Evolutionary conservation across 2,113 vertebrate genomes (phyloP), one percentile per base, ranked within the genome.

Genomic region (Sardina pilchardus): DNA sequence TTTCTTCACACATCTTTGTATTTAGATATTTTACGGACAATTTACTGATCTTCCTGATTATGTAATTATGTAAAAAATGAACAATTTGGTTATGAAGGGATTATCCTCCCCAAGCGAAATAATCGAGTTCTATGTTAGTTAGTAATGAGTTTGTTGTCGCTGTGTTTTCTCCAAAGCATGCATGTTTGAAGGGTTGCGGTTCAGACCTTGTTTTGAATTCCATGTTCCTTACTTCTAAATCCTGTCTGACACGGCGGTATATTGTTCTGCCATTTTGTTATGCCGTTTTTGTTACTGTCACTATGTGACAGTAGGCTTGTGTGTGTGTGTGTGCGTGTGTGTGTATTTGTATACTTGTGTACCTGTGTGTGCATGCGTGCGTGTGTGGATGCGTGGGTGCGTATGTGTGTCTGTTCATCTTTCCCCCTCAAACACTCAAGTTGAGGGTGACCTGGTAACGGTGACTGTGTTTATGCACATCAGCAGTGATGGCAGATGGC

Each of bases 381-480:
- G 67, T 75, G 67, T 75, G 67, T 75, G 67, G 36, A 30, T 75
- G 71, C 16, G 26, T 75, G 10, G 3, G 30, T 78, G 71, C 39
- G 30, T 78, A 34, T 78, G 71, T 36, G 10, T 78, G 34, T 78
- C 19, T 78, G 71, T 17, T 3, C 43, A 83, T 48, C 12, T 17
- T 17, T 17, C 10, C 17, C 48, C 0, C 4, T 4, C 67, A 75
- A 24, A 30, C 59, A 47, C 42, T 44, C 81, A 78, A 84, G 84
- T 84, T 88, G 34, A 86, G 43, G 81, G 85, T 90, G 88, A 87
- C 88, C 88, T 88, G 81, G 84, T 87, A 87, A 90, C 83, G 12
- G 53, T 53, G 45, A 82, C n/a, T 63, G 42, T 84, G 67, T 85
- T 88, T 91, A 86, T 88, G 89, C 83, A 89, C 86, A 86, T 75